These are phyloP conservation scores for Sebastes schlegelii DNA, from an alignment of 2,113 vertebrate genomes.

Conservation along the genomic window DNA sequence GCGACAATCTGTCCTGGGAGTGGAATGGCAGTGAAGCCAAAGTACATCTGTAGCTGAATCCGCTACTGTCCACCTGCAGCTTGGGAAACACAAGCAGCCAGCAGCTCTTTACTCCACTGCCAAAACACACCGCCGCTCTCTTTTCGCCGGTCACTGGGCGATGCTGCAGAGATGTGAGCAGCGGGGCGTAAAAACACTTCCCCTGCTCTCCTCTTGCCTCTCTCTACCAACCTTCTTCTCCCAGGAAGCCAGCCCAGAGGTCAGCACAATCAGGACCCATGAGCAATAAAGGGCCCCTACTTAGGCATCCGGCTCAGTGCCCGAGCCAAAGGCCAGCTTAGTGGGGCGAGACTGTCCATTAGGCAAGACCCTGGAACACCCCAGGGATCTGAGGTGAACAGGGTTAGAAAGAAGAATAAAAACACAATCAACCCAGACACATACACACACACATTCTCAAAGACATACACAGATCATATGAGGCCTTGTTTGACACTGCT, in stretches of 20 bases:
- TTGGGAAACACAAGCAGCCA: conserved; percentile 53
- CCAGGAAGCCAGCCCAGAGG: conserved; percentile 75
- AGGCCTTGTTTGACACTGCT: conserved; percentile 82
- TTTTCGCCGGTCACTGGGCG: conserved; percentile 56
- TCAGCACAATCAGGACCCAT: conserved; percentile 84
- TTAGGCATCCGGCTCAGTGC: conserved; percentile 78
- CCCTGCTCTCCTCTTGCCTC: conserved; percentile 47
- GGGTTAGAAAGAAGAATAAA: conserved; percentile 73
- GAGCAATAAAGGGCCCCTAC: conserved; percentile 79
- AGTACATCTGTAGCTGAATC: conserved; percentile 38
- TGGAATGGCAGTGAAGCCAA: not conserved
- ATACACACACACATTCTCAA: conserved; percentile 71
- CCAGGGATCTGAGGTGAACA: conserved; percentile 67
- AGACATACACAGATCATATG: conserved; percentile 78
- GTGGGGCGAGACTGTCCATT: conserved; percentile 80
- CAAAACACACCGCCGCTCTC: conserved; percentile 51
- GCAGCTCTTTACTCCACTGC: conserved; percentile 39
- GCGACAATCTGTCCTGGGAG: not conserved
- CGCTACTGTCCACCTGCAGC: conserved; percentile 49
- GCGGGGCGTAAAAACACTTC: conserved; percentile 74
- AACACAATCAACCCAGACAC: conserved; percentile 78
- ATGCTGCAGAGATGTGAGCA: conserved; percentile 70
- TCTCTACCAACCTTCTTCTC: conserved; percentile 58
- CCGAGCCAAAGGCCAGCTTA: conserved; percentile 81
- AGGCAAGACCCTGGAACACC: conserved; percentile 79